These are phyloP conservation scores for Bambusicola thoracicus DNA, from an alignment of 2,113 vertebrate genomes.

Conservation along the genomic window DNA sequence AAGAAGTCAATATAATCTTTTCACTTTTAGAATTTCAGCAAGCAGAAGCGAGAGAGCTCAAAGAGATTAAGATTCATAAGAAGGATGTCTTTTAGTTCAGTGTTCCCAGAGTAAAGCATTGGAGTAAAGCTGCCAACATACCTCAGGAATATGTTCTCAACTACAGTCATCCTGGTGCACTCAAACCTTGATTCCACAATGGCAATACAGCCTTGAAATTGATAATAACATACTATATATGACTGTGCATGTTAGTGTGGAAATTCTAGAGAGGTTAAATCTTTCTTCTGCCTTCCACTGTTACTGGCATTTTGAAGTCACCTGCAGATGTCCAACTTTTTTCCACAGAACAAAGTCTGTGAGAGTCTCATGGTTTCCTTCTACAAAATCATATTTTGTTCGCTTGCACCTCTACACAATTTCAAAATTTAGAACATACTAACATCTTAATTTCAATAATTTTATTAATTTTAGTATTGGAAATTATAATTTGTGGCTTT, in stretches of 20 bases:
- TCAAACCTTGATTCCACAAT: not conserved
- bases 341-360: not conserved
- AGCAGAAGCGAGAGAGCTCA: not conserved
- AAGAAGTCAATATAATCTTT: not conserved
- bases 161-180: not conserved
- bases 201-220: not conserved
- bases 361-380: not conserved
- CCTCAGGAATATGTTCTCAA: not conserved
- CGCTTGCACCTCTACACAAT: not conserved
- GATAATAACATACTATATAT: not conserved
- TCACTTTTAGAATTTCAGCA: not conserved
- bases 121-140: not conserved
- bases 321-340: not conserved
- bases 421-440: not conserved
- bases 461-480: not conserved
- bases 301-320: not conserved
- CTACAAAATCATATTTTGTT: not conserved
- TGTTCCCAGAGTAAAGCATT: not conserved
- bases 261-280: not conserved
- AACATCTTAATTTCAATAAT: not conserved
- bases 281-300: not conserved
- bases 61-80: not conserved
- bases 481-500: not conserved
- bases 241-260: not conserved
- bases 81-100: not conserved